These are phyloP conservation scores for Cheumatopsyche charites DNA, from an alignment of 1,140 invertebrate species.

Conservation along the genomic window DNA sequence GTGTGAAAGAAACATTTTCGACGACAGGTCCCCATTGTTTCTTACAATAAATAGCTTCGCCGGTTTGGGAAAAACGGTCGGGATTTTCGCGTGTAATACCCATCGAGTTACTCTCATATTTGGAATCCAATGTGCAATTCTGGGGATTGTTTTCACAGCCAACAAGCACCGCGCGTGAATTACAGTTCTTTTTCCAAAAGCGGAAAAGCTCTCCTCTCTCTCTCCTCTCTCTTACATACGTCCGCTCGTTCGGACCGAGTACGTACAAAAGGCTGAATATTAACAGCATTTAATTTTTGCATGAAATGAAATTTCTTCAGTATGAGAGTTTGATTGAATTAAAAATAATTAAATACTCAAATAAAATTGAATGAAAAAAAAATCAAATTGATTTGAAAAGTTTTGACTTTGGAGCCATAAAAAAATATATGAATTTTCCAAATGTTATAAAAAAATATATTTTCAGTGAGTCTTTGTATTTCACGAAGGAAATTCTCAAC, in stretches of 20 bases:
- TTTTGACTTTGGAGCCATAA: too few species aligned
- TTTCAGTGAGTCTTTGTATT: too few species aligned
- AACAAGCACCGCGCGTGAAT: constrained; percentile 37
- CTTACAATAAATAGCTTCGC: constrained; percentile 20
- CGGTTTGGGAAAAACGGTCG: constrained; percentile 26
- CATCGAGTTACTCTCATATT: constrained; percentile 40
- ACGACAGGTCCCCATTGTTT: constrained; percentile 18
- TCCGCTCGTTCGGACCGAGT: too few species aligned
- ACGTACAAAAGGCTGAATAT: not conserved
- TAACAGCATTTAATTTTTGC: not conserved
- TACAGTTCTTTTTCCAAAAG: constrained; percentile 42
- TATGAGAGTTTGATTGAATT: too few species aligned
- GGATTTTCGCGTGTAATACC: constrained; percentile 38
- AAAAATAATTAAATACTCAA: too few species aligned
- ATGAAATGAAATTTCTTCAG: not conserved
- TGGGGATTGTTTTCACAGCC: constrained; percentile 41
- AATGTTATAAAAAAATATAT: too few species aligned
- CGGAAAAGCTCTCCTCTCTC: constrained; percentile 35
- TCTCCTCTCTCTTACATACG: not conserved
- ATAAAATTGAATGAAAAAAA: not conserved
- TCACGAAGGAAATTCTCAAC: too few species aligned
- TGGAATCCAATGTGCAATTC: constrained; percentile 42
- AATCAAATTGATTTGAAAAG: too few species aligned
- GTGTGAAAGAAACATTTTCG: too few species aligned
- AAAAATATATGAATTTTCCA: too few species aligned